Percentiles rank a stretch among this genome's conserved stretches.
These are phyloP conservation scores for Megaceryle alcyon DNA, from an alignment of 2,797 vertebrate genomes.

Conservation along the genomic window DNA sequence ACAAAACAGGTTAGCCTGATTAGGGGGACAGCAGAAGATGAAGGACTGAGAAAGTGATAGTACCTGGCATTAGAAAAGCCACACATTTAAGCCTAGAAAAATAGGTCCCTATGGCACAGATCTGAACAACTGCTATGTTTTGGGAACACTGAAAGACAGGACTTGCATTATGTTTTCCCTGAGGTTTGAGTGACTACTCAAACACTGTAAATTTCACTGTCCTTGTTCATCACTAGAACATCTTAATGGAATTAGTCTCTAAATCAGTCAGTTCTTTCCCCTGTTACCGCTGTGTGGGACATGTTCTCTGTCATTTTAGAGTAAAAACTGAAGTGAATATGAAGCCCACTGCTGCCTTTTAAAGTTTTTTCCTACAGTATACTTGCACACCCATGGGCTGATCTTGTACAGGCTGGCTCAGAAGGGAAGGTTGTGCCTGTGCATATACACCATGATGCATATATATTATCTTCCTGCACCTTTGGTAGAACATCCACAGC, in stretches of 20 bases:
- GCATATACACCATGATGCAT: not conserved
- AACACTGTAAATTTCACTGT: not conserved
- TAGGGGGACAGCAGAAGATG: not conserved
- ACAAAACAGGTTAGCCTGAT: not conserved
- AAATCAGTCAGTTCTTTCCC: not conserved
- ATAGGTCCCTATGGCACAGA: not conserved
- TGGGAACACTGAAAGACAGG: not conserved
- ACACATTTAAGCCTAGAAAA: not conserved
- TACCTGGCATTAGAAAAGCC: not conserved
- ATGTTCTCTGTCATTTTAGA: not conserved
- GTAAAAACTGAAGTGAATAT: not conserved
- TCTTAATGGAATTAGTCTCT: not conserved
- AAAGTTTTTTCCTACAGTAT: not conserved
- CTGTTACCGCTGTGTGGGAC: not conserved
- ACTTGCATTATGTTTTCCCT: not conserved
- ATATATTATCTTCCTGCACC: not conserved
- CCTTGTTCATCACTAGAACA: not conserved
- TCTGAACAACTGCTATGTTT: not conserved
- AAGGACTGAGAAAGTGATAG: not conserved
- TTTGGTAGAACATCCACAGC: not conserved
- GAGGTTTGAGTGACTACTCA: not conserved
- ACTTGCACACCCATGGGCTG: not conserved
- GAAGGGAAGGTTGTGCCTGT: not conserved
- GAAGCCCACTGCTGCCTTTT: not conserved
- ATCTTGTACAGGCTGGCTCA: not conserved